Percentiles rank a stretch among this genome's conserved stretches.
These are phyloP conservation scores for Ommatoiulus sabulosus DNA, from an alignment of 2,888 invertebrate species.

Conservation along the genomic window DNA sequence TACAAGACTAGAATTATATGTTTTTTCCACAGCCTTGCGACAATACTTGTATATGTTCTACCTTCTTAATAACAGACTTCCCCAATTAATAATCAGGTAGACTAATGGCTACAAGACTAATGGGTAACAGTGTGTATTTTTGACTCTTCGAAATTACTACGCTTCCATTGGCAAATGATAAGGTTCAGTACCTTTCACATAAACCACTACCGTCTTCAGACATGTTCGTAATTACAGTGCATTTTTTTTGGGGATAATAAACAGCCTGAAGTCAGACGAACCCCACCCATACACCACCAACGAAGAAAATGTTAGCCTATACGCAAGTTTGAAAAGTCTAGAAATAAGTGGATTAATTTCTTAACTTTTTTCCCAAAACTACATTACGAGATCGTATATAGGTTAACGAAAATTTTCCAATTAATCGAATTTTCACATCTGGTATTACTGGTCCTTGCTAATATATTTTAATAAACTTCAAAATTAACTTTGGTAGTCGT, in stretches of 20 bases:
- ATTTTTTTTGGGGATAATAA: not conserved
- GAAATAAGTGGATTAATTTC: too few species aligned
- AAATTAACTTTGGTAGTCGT: too few species aligned
- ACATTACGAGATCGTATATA: too few species aligned
- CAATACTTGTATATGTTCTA: not conserved
- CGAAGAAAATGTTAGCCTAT: not conserved
- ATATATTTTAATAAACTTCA: too few species aligned
- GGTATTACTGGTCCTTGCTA: too few species aligned
- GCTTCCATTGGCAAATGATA: not conserved
- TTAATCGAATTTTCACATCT: too few species aligned
- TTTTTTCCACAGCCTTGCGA: too few species aligned
- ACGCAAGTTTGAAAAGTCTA: too few species aligned
- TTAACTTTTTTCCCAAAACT: too few species aligned
- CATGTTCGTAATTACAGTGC: constrained; percentile 11
- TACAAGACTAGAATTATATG: too few species aligned
- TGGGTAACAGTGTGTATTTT: not conserved
- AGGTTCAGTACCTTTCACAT: not conserved
- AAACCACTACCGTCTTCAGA: not conserved
- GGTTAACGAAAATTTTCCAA: too few species aligned
- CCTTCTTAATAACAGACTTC: not conserved
- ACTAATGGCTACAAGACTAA: not conserved
- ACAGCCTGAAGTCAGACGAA: not conserved
- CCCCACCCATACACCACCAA: not conserved
- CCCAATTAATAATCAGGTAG: constrained; percentile 15
- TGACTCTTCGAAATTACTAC: not conserved